These are phyloP conservation scores for Tiliqua scincoides DNA, from an alignment of 2,113 vertebrate species.

Conservation along the genomic window DNA sequence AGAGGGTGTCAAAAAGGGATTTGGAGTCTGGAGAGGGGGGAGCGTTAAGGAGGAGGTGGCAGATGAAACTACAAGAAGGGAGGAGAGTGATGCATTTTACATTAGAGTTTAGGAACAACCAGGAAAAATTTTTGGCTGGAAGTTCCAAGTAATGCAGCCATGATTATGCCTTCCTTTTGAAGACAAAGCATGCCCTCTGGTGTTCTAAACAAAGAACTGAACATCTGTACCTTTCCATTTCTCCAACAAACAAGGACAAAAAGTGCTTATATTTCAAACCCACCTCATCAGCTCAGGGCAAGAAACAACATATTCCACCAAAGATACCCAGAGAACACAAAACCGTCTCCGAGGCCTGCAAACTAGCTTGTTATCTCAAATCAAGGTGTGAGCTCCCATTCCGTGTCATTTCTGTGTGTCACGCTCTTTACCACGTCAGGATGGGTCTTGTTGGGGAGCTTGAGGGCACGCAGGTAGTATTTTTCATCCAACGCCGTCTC, in stretches of 20 bases:
- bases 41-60: not conserved
- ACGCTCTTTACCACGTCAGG: slow-evolving; percentile 81
- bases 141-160: not conserved
- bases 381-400: not conserved
- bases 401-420: not conserved
- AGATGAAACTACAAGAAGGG: too few species aligned
- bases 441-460: slow-evolving; percentile 88
- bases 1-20: not conserved
- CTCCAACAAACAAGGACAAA: too few species aligned
- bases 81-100: too few species aligned
- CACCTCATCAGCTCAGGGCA: too few species aligned
- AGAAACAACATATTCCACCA: too few species aligned
- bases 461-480: slow-evolving; percentile 82
- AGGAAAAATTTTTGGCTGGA: not conserved
- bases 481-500: slow-evolving; percentile 78
- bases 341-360: too few species aligned
- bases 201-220: not conserved
- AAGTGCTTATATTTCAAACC: too few species aligned
- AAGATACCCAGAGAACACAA: too few species aligned
- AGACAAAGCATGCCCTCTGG: not conserved
- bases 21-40: too few species aligned
- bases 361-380: not conserved
- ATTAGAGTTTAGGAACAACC: not conserved
- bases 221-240: not conserved
- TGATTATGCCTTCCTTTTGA: too few species aligned